Base-by-base conservation (phyloP, 1,140 invertebrate species). In the Drosophila novamexicana region DNA sequence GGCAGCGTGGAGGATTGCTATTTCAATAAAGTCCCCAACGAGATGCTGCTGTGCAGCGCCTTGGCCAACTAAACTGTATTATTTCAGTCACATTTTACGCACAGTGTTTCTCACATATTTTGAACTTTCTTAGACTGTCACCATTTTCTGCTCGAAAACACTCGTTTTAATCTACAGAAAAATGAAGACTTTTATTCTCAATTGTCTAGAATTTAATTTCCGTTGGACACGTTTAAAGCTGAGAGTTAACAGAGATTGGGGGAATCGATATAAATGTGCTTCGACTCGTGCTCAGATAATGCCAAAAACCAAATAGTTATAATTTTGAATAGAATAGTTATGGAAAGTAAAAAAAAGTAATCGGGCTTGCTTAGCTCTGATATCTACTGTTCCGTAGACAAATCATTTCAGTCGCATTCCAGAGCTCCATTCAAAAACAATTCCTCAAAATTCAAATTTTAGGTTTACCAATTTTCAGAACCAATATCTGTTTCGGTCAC, bases 1-100 rank as follows among this genome's bases (percentile, higher is more conserved):
- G 10, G 42, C 14, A 44, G 32, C 40, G 10, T 42, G 56, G 45
- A 63, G 59, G 59, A 53, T 47, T 56, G 49, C 40, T 16, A 67
- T 70, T 39, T 56, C 40, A 70, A 70, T 63, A 70, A 70, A 69
- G 16, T 32, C n/a, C 16, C 44, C 34, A 7, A 39, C 14, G 14
- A 44, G 45, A 18, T 22, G 59, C 45, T 62, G 45, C 37, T 14
- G 37, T 22, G 36, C 61, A 52, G 61, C 61, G 52, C 32, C 42
- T 49, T 58, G 64, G 54, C 14, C 54, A 47, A 40, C 61, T 63
- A 36, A 36, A 45, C 16, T 29, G 32, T 40, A 65, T 45, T 65
- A 53, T 5, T 40, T 32, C 7, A 12, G 50, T 9, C 22, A 34
- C 7, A 53, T 29, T 39, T 39, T 39, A 39, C 10, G 37, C 37